Evolutionary conservation across 2,113 vertebrate genomes (phyloP), one percentile per base, ranked within the genome.

Genomic region (Gasterosteus nipponicus): DNA sequence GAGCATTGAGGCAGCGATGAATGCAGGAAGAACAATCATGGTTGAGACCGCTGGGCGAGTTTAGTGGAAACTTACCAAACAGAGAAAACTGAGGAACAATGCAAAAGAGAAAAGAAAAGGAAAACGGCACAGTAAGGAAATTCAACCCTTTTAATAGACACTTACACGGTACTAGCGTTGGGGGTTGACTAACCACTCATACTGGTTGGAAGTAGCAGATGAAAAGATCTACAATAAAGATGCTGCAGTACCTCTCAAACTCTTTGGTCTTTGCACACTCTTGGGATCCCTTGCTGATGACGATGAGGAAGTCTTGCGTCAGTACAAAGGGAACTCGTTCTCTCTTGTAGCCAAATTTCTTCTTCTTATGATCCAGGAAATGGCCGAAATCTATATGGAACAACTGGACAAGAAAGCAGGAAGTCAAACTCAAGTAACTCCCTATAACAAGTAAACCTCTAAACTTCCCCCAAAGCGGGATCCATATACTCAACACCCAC

Each of bases 321-420:
- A 99, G 92, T 42, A 99, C 98, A 87, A 99, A 99, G 3, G 98
- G 98, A 18, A 99, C 98, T 6, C 98, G 95, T 77, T 99, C 98
- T 80, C 98, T 94, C 92, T 99, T 99, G 92, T 99, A 99, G 61
- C 98, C 98, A 95, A 99, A 99, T 82, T 99, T 99, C 88, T 99
- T 99, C 94, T 99, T 99, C 92, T 99, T 99, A 82, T 99, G 98
- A 91, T 99, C 98, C 29, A 99, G 92, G 91, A 99, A 99, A 89
- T 99, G 98, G 44, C 98, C 98, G 81, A 99, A 99, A 89, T 99
- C 98, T 92, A 99, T 99, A 84, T 99, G 97, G 93, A 99, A 99
- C 77, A 99, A 92, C 98, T 99, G 88, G 61, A 83, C 66, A 86
- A 87, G 15, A 39, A 16, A 18, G 39, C 10, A 62, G 46, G 19